These are phyloP conservation scores for Spondyliosoma cantharus DNA, from an alignment of 2,797 vertebrate genomes.

Conservation along the genomic window DNA sequence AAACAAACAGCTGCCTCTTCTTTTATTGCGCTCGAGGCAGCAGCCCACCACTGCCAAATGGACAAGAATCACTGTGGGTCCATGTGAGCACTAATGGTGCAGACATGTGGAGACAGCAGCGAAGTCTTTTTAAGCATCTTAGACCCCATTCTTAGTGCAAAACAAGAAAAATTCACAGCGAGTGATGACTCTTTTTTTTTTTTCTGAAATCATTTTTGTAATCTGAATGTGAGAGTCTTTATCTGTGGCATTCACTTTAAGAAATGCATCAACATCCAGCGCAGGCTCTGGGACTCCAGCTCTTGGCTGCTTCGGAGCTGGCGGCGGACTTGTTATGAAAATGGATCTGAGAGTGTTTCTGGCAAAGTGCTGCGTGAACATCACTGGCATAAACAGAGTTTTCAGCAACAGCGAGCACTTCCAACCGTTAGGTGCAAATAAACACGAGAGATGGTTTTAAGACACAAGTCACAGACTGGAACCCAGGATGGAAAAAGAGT, in stretches of 20 bases:
- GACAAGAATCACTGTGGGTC: constrained; percentile 41
- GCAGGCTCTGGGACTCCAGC: constrained; percentile 69
- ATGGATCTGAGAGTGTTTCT: constrained; percentile 73
- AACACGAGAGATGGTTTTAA: constrained; percentile 55
- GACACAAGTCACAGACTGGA: constrained; percentile 29
- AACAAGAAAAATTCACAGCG: constrained; percentile 39
- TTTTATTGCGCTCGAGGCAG: constrained; percentile 38
- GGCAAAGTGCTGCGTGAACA: constrained; percentile 69
- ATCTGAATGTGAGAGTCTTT: constrained; percentile 68
- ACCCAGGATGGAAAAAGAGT: not conserved
- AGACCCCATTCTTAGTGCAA: constrained; percentile 38
- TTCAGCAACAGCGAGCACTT: constrained; percentile 65
- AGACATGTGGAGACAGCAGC: constrained; percentile 53
- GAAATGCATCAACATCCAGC: constrained; percentile 68
- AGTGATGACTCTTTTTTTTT: constrained; percentile 21
- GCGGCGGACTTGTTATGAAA: constrained; percentile 68
- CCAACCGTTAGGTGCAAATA: constrained; percentile 66
- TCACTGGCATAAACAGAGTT: constrained; percentile 57
- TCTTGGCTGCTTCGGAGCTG: constrained; percentile 69
- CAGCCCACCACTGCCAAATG: constrained; percentile 44
- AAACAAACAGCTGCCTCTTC: constrained; percentile 59
- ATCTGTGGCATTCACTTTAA: constrained; percentile 58
- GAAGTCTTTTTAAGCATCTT: constrained; percentile 48
- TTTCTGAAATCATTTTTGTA: constrained; percentile 54
- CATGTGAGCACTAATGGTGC: constrained; percentile 34